A percentile compares a stretch with the other conserved stretches of the same genome.
Evolutionary conservation across 92 coral and sea anemone species (phyloP).

Genomic region (Galaxea fascicularis): DNA sequence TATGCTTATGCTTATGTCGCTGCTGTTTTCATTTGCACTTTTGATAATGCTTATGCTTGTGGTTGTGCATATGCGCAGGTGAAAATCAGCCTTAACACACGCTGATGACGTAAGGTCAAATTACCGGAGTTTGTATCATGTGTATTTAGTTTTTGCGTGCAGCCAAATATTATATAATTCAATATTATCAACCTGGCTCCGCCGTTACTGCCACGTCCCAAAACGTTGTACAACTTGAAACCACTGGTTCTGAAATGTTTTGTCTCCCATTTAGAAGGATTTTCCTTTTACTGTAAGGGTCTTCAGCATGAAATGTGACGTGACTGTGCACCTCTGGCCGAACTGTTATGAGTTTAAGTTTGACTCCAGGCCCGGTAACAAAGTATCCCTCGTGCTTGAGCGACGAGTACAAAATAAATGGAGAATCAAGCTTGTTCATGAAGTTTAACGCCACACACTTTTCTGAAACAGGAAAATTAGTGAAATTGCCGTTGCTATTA

Average conservation of each 20-base stretch:
- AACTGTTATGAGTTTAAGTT: constrained; percentile 45
- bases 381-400: constrained; percentile 55
- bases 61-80: too few species aligned
- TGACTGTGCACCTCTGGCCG: constrained; percentile 60
- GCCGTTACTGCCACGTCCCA: constrained; percentile 40
- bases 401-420: constrained; percentile 47
- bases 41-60: too few species aligned
- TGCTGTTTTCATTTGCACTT: too few species aligned
- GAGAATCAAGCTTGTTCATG: constrained; percentile 47
- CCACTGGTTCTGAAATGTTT: constrained; percentile 29
- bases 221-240: constrained; percentile 18
- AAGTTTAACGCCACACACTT: constrained; percentile 58
- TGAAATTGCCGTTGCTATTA: too few species aligned
- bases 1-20: too few species aligned
- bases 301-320: constrained; percentile 52
- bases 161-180: neutral
- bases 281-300: constrained; percentile 25
- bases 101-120: too few species aligned
- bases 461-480: constrained; percentile 16
- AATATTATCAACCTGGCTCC: constrained; percentile 23
- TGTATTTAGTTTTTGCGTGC: neutral
- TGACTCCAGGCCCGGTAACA: constrained; percentile 41
- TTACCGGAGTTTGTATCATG: too few species aligned
- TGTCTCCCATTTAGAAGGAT: constrained; percentile 43
- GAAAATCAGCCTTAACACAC: too few species aligned